Percentiles rank a stretch among this genome's conserved stretches.
Conservation (phyloP, 2,797 vertebrate species). For the Mionectes olivaceus region DNA sequence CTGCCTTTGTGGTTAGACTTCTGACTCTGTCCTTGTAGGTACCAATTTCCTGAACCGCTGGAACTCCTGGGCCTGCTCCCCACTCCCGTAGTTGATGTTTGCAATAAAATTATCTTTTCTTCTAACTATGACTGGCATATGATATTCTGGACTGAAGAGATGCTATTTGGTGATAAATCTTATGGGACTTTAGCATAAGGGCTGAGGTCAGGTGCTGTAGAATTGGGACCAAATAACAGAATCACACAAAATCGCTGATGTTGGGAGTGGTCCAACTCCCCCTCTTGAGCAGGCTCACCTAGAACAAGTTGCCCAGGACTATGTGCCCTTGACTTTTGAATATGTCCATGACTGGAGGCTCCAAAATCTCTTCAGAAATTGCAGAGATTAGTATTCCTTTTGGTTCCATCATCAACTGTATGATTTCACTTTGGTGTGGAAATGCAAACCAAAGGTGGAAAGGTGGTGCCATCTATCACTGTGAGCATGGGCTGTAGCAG, state of each 20-base stretch:
- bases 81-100: not conserved
- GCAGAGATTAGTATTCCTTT: not conserved
- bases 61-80: not conserved
- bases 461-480: not conserved
- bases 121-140: not conserved
- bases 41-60: not conserved
- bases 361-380: not conserved
- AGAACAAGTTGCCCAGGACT: not conserved
- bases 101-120: not conserved
- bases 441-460: not conserved
- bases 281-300: not conserved
- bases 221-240: not conserved
- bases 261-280: not conserved
- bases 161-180: not conserved
- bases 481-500: not conserved
- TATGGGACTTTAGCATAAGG: not conserved
- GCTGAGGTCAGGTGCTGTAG: not conserved
- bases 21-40: not conserved
- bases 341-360: not conserved
- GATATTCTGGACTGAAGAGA: no score
- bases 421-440: no score
- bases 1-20: not conserved
- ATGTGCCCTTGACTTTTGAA: not conserved
- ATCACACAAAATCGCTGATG: not conserved
- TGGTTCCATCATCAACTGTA: not conserved